Conservation (phyloP, 2,797 vertebrate genomes). For the Protosalanx chinensis region DNA sequence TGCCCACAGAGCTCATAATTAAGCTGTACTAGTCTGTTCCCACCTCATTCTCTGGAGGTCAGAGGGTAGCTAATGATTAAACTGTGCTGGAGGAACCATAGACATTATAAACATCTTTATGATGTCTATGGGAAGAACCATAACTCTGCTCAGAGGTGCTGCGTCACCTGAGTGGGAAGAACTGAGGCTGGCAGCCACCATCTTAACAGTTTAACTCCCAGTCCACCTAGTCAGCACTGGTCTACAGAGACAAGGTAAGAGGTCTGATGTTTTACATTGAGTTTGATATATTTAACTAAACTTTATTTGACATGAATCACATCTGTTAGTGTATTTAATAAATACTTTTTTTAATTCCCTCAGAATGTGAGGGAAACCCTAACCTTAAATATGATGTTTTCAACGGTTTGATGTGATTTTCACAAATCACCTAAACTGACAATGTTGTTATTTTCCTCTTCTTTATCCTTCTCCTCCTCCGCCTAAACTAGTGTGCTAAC, state of each 20-base stretch:
- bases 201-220: conserved; percentile 45
- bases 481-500: too few relatives aligned
- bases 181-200: conserved; percentile 46
- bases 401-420: not conserved
- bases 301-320: not conserved
- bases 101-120: too few relatives aligned
- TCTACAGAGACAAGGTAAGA: conserved; percentile 34
- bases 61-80: conserved; percentile 9
- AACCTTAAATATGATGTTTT: too few relatives aligned
- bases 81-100: not conserved
- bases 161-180: conserved; percentile 55
- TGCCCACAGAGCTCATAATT: conserved; percentile 67
- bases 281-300: not conserved
- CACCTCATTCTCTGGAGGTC: conserved; percentile 6
- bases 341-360: too few relatives aligned
- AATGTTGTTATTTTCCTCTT: not conserved
- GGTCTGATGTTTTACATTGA: not conserved
- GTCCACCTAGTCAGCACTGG: not conserved
- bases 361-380: not conserved
- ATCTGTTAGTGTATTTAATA: too few relatives aligned
- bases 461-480: not conserved
- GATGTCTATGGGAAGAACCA: too few relatives aligned
- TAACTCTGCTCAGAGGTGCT: conserved; percentile 16
- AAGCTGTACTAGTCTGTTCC: conserved; percentile 54
- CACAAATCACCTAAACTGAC: not conserved